Conservation (phyloP, 2,113 vertebrate species). For the Girardinichthys multiradiatus region DNA sequence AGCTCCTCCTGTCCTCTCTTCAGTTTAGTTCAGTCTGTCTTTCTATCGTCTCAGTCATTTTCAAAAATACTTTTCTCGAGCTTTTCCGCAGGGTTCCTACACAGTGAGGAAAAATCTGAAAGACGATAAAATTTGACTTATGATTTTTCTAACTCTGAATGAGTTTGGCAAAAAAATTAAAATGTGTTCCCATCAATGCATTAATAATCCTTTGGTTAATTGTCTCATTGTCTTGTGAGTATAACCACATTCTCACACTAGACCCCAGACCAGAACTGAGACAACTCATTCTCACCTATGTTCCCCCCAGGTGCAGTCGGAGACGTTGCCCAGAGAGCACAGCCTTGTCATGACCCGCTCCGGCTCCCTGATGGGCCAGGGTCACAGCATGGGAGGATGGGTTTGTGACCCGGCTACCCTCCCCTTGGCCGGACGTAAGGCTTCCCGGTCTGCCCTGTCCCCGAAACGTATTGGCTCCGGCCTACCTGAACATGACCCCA, state of each 20-base stretch:
- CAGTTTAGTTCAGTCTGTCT: constrained; percentile 19
- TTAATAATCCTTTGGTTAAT: constrained; percentile 1
- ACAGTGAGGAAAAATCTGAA: not conserved
- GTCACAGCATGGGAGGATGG: constrained; percentile 68
- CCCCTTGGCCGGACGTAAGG: constrained; percentile 73
- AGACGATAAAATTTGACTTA: not conserved
- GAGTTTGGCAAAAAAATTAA: too few species aligned
- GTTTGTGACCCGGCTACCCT: constrained; percentile 78
- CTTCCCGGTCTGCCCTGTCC: constrained; percentile 65
- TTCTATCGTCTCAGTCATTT: constrained; percentile 30
- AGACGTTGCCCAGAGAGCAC: constrained; percentile 71
- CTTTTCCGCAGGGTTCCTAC: not conserved
- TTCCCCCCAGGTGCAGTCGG: constrained; percentile 79
- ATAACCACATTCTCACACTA: constrained; percentile 42
- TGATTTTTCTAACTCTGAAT: not conserved
- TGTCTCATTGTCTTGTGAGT: constrained; percentile 21
- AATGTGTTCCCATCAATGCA: not conserved
- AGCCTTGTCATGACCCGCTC: constrained; percentile 82
- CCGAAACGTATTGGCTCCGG: constrained; percentile 58
- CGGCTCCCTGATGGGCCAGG: constrained; percentile 70
- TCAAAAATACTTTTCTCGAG: constrained; percentile 25
- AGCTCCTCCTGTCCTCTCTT: constrained; percentile 46
- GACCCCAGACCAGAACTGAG: constrained; percentile 69
- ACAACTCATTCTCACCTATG: constrained; percentile 69
- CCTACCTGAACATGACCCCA: constrained; percentile 54